Evolutionary conservation across 2,113 vertebrate genomes (phyloP).

Genomic region (Semnornis frantzii): DNA sequence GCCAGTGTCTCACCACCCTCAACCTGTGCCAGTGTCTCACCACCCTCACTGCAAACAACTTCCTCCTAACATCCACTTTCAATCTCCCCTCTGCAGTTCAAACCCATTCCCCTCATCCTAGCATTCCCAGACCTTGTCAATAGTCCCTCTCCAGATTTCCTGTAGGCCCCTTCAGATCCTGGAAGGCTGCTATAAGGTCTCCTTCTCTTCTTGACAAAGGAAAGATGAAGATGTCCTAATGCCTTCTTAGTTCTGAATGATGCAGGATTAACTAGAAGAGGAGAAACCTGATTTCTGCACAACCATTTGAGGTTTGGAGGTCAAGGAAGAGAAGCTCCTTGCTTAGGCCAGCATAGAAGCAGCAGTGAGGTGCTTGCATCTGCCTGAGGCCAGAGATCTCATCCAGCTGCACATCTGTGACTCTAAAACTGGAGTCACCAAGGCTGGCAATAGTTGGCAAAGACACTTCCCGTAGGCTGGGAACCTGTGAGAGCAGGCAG

Average conservation of each 20-base stretch:
- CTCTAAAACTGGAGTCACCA: neutral
- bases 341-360: neutral
- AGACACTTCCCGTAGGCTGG: slow-evolving; percentile 2
- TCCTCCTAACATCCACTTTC: no score
- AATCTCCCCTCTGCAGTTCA: no score
- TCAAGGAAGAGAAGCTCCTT: neutral
- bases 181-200: no score
- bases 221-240: neutral
- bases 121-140: no score
- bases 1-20: no score
- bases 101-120: no score
- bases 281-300: slow-evolving; percentile 36
- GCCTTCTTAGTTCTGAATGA: neutral
- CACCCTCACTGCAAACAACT: no score
- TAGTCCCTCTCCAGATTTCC: no score
- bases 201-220: neutral
- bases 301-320: neutral
- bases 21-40: no score
- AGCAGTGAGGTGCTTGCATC: neutral
- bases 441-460: neutral
- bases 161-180: no score
- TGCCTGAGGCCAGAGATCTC: neutral
- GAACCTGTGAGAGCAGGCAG: neutral
- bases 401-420: neutral
- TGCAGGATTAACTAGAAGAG: neutral